phyloP scores from a whole-genome alignment of 2,797 vertebrate genomes.

The Phalloptychus januarius region DNA sequence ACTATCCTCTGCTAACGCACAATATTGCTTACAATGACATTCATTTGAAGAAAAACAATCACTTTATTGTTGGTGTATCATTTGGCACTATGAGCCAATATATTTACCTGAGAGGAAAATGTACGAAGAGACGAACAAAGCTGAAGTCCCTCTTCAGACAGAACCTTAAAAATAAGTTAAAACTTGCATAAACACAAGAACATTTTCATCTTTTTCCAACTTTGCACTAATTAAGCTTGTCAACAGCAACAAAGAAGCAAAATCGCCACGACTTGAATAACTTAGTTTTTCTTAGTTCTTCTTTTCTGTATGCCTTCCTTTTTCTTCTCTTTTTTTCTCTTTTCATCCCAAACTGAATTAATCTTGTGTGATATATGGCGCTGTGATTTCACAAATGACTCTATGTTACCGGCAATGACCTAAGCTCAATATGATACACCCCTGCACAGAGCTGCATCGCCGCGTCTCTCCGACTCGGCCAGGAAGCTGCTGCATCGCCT shows the following conservation, averaged over 20 bases:
- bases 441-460: not conserved
- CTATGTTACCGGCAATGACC: constrained; percentile 43
- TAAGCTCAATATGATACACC: constrained; percentile 34
- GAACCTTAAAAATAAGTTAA: constrained; percentile 79
- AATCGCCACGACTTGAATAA: constrained; percentile 18
- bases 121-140: constrained; percentile 87
- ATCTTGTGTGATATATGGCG: constrained; percentile 46
- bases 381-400: constrained; percentile 44
- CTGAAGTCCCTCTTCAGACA: constrained; percentile 91
- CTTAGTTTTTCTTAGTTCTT: constrained; percentile 16
- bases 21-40: not conserved
- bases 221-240: constrained; percentile 3
- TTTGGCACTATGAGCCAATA: not conserved
- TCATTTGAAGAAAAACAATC: not conserved
- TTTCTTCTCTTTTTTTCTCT: constrained; percentile 42
- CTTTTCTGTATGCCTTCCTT: constrained; percentile 35
- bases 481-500: not conserved
- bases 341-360: constrained; percentile 48
- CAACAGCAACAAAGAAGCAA: not conserved
- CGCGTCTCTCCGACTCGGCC: not conserved
- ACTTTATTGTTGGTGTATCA: not conserved
- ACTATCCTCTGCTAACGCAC: not conserved
- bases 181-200: not conserved
- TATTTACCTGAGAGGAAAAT: constrained; percentile 90
- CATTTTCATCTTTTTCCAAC: not conserved